These are phyloP conservation scores for Eupithecia inturbata DNA, from an alignment of 2,888 invertebrate genomes.

Conservation along the genomic window DNA sequence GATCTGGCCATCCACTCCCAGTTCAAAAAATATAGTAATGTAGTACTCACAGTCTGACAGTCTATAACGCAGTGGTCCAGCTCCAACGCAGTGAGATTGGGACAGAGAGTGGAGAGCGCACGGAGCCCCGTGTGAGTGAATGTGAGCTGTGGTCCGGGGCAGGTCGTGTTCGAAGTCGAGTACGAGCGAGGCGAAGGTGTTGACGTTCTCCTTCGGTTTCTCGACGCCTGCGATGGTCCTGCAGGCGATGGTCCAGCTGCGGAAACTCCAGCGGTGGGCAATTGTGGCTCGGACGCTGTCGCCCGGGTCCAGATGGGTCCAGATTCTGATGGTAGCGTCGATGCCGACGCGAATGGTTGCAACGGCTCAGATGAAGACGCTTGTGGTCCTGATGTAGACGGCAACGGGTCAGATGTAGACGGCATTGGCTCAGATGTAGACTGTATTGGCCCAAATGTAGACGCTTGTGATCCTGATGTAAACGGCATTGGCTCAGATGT, in stretches of 20 bases:
- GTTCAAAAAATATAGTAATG: not conserved
- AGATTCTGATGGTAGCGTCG: too few relatives aligned
- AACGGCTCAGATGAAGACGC: not conserved
- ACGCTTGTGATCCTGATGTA: not conserved
- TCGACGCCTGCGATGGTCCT: not conserved
- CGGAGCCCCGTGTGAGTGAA: constrained; percentile 47
- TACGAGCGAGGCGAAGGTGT: not conserved
- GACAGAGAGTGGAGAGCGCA: constrained; percentile 70
- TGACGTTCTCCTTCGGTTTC: not conserved
- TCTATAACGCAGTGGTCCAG: constrained; percentile 82
- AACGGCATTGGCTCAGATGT: not conserved
- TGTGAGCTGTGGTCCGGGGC: constrained; percentile 63
- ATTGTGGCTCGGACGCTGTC: not conserved
- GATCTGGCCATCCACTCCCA: too few relatives aligned
- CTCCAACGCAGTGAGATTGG: constrained; percentile 67
- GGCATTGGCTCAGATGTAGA: not conserved
- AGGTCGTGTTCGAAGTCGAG: constrained; percentile 24
- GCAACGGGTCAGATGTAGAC: not conserved
- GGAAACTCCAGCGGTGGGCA: not conserved
- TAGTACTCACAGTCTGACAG: constrained; percentile 68
- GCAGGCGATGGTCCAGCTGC: not conserved
- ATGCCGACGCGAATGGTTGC: not conserved
- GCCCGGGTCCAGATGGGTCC: not conserved
- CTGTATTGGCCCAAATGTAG: not conserved
- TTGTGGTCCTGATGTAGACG: not conserved